Percentiles rank a stretch among this genome's conserved stretches.
Evolutionary conservation across 1,140 invertebrate species (phyloP).

Genomic region (Parasteatoda tepidariorum): DNA sequence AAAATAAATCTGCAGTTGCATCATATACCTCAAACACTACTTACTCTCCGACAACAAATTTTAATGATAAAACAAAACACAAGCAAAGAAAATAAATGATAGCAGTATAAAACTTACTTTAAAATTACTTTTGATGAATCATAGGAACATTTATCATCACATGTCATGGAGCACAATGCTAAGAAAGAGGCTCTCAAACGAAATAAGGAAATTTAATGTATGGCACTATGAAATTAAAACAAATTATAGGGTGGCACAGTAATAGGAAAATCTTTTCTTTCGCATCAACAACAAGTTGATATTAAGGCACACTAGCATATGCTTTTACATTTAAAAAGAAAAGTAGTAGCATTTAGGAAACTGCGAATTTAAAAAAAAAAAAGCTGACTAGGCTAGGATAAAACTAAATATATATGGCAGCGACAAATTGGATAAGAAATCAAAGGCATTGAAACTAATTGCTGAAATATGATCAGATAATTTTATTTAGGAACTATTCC

Average conservation of each 20-base stretch:
- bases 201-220: neutral
- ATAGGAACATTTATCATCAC: conserved; percentile 36
- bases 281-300: neutral
- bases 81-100: neutral
- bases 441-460: too few relatives aligned
- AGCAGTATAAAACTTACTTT: too few relatives aligned
- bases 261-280: neutral
- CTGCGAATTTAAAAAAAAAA: too few relatives aligned
- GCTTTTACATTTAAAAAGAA: too few relatives aligned
- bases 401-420: too few relatives aligned
- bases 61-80: neutral
- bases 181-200: neutral
- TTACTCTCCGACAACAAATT: neutral
- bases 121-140: too few relatives aligned
- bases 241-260: neutral
- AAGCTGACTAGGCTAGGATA: too few relatives aligned
- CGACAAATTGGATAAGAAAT: too few relatives aligned
- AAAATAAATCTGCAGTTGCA: neutral
- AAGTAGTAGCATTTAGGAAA: too few relatives aligned
- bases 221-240: conserved; percentile 9
- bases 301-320: neutral
- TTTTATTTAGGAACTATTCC: too few relatives aligned
- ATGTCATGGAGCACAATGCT: neutral
- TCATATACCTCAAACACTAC: neutral
- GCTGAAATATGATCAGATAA: too few relatives aligned